These are phyloP conservation scores for Tonatia bakeri DNA, from an alignment of 2,113 vertebrate genomes.

Conservation along the genomic window DNA sequence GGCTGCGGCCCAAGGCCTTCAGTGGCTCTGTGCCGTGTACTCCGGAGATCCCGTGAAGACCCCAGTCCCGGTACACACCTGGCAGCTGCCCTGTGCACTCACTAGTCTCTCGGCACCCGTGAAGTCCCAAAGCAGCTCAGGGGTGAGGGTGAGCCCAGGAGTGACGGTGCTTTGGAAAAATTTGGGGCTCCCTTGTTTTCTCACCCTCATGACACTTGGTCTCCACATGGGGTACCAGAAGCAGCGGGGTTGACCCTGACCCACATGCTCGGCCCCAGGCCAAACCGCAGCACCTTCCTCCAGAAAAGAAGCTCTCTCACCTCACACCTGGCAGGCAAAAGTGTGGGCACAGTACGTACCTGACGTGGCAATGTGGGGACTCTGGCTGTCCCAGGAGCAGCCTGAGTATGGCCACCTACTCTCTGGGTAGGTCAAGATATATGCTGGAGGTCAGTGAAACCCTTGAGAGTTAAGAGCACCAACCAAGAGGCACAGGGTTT, in stretches of 20 bases:
- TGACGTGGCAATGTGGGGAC: neutral
- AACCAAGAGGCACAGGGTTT: neutral
- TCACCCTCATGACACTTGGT: neutral
- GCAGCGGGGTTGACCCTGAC: neutral
- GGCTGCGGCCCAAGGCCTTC: neutral
- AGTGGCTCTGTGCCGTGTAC: neutral
- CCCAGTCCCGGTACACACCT: neutral
- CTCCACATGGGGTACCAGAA: neutral
- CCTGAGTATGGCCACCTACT: neutral
- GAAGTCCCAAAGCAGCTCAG: neutral
- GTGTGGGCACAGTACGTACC: neutral
- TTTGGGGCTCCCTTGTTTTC: neutral
- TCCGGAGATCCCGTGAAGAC: neutral
- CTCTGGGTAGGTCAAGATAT: neutral
- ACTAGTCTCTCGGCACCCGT: neutral
- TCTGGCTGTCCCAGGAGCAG: neutral
- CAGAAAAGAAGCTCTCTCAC: neutral
- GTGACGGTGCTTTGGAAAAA: neutral
- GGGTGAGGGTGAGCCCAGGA: neutral
- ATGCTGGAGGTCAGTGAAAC: neutral
- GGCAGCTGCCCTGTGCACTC: neutral
- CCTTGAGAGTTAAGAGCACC: neutral
- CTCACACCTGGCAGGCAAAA: neutral
- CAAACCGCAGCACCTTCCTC: neutral
- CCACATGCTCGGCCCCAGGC: neutral